Conservation (phyloP, 2,113 vertebrate species). For the Dasyornis broadbenti region DNA sequence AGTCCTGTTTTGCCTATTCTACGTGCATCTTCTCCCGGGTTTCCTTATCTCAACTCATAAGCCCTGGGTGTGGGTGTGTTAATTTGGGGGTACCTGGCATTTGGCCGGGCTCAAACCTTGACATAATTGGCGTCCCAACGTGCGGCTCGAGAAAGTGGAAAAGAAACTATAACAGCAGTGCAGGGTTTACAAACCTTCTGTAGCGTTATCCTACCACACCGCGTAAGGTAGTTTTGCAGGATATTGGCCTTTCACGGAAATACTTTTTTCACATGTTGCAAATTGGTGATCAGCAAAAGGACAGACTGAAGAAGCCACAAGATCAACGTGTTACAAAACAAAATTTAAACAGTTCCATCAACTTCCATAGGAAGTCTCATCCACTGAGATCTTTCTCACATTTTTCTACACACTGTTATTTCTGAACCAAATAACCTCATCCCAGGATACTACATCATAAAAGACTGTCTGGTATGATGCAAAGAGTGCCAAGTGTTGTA, state of each 20-base stretch:
- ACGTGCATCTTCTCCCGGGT: too few species aligned
- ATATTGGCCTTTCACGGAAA: neutral
- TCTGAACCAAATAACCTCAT: neutral
- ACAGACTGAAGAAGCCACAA: neutral
- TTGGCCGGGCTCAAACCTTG: too few species aligned
- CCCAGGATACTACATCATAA: accelerated
- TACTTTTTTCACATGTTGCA: neutral
- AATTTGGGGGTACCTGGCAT: too few species aligned
- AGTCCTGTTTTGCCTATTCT: too few species aligned
- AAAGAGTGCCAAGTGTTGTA: neutral
- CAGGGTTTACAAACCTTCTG: neutral
- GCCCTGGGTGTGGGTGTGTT: too few species aligned
- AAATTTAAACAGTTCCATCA: neutral
- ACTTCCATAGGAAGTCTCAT: neutral
- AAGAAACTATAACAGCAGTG: too few species aligned
- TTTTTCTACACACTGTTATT: neutral
- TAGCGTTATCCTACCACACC: neutral
- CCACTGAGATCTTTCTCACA: neutral
- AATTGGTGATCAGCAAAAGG: neutral
- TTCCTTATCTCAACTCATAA: too few species aligned
- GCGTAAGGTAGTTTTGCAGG: accelerated
- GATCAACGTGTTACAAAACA: neutral
- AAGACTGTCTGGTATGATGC: neutral
- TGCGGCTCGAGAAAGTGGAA: too few species aligned
- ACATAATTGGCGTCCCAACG: too few species aligned